These are phyloP conservation scores for Myotis brandtii DNA, from an alignment of 2,113 vertebrate species.

Conservation along the genomic window DNA sequence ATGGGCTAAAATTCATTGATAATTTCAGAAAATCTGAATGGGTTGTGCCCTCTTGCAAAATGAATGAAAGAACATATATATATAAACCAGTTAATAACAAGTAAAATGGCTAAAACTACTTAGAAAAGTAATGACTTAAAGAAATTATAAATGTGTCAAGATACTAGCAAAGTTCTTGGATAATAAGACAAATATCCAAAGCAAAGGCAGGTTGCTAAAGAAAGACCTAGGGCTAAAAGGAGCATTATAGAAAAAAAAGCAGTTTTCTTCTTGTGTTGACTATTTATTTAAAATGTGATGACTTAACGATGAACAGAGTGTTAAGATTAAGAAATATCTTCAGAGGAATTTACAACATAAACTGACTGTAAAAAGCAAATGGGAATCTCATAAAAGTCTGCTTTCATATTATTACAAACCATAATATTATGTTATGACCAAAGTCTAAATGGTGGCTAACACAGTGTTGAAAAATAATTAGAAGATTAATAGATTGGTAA, in stretches of 20 bases:
- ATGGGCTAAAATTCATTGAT: neutral
- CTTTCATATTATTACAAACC: neutral
- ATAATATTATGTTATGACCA: neutral
- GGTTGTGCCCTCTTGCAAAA: neutral
- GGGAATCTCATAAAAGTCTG: neutral
- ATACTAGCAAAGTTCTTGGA: neutral
- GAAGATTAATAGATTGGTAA: neutral
- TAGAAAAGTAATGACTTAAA: neutral
- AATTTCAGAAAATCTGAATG: neutral
- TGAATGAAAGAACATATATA: neutral
- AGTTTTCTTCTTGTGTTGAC: neutral
- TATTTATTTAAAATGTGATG: neutral
- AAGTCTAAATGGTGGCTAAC: neutral
- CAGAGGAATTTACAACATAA: neutral
- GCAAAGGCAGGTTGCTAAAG: neutral
- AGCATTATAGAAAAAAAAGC: neutral
- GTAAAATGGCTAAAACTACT: neutral
- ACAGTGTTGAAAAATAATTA: neutral
- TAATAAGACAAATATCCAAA: neutral
- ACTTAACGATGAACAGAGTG: neutral
- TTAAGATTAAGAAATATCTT: neutral
- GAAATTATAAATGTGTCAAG: neutral
- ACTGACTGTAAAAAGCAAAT: neutral
- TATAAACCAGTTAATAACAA: neutral
- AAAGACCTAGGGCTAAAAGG: neutral